Base-by-base conservation (phyloP, 1,140 invertebrate species). In the Hylaeus volcanicus region DNA sequence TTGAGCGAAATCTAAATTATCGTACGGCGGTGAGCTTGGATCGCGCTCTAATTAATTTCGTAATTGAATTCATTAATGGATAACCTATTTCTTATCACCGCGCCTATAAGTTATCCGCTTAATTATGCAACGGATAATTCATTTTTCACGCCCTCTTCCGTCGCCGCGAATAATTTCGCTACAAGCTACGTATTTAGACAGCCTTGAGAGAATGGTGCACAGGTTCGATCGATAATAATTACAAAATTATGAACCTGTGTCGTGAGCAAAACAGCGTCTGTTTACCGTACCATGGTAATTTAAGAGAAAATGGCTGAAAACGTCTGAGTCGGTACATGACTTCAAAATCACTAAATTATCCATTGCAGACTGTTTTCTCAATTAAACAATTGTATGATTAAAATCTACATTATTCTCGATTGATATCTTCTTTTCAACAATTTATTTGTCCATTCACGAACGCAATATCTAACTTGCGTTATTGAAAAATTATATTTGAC, bases 31-130 rank as follows among this genome's bases (percentile, higher is more conserved):
- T 58, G 41, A 56, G 61, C 43, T 5, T 41, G 48, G 53, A 79
- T 63, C 77, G 61, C 70, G 61, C 77, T 65, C 77, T 74, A 74
- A 79, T 79, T 74, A 79, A 79, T 79, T 79, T 79, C 70, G 55
- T 74, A 74, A 79, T 73, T 65, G 77, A 26, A 79, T 73, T 65
- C 53, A 48, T 65, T 55, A 48, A 79, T 65, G 51, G 26, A 2
- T 61, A 73, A 73, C 51, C 41, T n/a, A 55, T 79, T 65, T 65
- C 60, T 78, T 63, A 72, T 78, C 45, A 26, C 39, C 11, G 1
- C 12, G 48, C 14, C 15, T 45, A 45, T 11, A 45, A 74, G 72
- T 48, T 65, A 41, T 55, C 58, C 61, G 51, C 55, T 65, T 37
- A 74, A 65, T 37, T 68, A 63, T n/a, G 51, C 26, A 43, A 73